phyloP scores from a whole-genome alignment of 2,797 vertebrate species.

The Acanthiza pusilla region DNA sequence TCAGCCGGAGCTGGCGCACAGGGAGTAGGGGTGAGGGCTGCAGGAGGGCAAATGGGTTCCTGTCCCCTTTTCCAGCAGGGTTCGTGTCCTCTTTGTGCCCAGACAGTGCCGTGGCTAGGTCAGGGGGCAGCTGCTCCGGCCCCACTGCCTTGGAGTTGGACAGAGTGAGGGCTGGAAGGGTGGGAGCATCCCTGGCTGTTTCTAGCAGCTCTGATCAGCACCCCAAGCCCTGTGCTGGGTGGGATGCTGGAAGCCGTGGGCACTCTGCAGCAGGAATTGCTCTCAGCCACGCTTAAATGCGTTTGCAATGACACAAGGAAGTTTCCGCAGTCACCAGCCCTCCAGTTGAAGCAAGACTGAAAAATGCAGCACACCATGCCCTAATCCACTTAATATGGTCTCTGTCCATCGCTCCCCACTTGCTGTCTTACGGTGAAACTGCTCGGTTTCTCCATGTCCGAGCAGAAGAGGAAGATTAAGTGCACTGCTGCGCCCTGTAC shows the following conservation, averaged over 20 bases:
- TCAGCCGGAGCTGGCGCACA: accelerated
- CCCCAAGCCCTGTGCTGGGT: neutral
- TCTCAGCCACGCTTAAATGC: neutral
- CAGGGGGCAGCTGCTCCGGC: neutral
- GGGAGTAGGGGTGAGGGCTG: neutral
- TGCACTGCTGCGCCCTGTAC: neutral
- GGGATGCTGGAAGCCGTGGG: neutral
- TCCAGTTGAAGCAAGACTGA: slow-evolving; percentile 7
- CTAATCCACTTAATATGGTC: neutral
- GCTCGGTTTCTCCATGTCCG: neutral
- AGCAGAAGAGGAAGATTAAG: neutral
- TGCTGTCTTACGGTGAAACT: neutral
- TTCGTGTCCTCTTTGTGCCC: no score
- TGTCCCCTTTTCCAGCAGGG: neutral
- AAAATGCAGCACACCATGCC: neutral
- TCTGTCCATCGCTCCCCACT: neutral
- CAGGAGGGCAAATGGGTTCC: neutral
- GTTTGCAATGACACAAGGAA: neutral
- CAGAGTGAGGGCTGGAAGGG: neutral
- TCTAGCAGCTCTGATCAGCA: neutral
- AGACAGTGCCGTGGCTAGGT: accelerated
- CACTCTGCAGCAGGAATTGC: neutral
- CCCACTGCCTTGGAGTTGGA: neutral
- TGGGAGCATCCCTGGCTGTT: neutral
- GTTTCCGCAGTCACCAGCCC: neutral